Evolutionary conservation across 92 coral and sea anemone species (phyloP), one percentile per base, ranked within the genome.

Genomic region (Phenganax subtilis): DNA sequence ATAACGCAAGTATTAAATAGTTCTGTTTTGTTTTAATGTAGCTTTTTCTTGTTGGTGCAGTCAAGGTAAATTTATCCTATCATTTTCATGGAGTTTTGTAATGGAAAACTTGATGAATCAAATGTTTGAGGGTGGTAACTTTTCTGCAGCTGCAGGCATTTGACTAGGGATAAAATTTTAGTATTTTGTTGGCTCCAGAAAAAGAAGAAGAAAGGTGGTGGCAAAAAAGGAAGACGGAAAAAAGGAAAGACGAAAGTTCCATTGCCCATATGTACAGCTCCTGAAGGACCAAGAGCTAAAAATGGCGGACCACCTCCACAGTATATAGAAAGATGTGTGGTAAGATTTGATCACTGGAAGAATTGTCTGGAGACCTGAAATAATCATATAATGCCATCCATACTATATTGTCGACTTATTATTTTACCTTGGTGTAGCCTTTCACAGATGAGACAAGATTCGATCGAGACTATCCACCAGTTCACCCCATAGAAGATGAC

Each of bases 231-330:
- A n/a, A 92, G 84, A 81, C 92, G 88, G 80, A 92, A 92, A 85
- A 96, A 96, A 97, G 98, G 98, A 37, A 94, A 94, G 81, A 94
- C 98, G 15, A 94, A 94, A 86, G 77, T 94, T 53, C 97, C 97
- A n/a, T 88, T 94, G 52, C 98, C 98, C 11, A 94, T 94, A 54
- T 94, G 98, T 87, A 94, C 98, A 79, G 98, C 98, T 37, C 98
- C 98, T 25, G 98, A 92, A 65, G 98, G 97, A 7, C 98, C 98
- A 12, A 88, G 98, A 61, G 85, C 97, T 54, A 84, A 85, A 80
- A 91, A 94, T 61, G 98, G 98, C 15, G 97, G 98, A 31, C 98
- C 98, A 28, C 98, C 98, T 12, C 85, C 87, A 11, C 92, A 90
- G 58, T 89, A 81, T 47, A 86, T 94, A 60, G 98, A 92, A 81